Conservation (phyloP, 2,888 invertebrate genomes). For the Craniophora ligustri region DNA sequence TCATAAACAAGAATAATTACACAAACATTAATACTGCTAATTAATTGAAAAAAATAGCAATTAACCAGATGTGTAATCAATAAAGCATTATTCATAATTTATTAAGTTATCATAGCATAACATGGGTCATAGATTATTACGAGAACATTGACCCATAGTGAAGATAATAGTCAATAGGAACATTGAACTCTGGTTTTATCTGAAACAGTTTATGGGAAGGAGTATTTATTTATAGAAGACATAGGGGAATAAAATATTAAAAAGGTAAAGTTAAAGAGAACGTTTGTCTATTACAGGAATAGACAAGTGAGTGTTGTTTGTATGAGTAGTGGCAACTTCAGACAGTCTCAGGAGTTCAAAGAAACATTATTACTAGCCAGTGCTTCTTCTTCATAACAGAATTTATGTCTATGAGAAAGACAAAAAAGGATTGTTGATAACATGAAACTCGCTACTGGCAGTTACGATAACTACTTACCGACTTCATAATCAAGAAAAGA, state of each 20-base stretch:
- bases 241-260: conserved; percentile 1
- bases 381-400: no score
- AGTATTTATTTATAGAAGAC: conserved; percentile 21
- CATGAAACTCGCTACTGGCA: no score
- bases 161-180: conserved; percentile 36
- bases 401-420: not conserved
- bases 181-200: conserved; percentile 45
- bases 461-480: no score
- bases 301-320: not conserved
- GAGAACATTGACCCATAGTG: conserved; percentile 29
- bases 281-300: not conserved
- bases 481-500: no score
- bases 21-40: not conserved
- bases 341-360: not conserved
- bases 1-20: not conserved
- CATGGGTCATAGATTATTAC: conserved; percentile 21
- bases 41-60: conserved; percentile 8
- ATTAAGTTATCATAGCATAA: conserved; percentile 18
- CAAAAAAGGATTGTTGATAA: no score
- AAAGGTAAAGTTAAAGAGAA: conserved; percentile 1
- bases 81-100: conserved; percentile 32
- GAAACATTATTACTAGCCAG: no score
- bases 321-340: not conserved
- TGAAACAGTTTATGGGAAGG: conserved; percentile 9
- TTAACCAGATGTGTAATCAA: conserved; percentile 20